phyloP scores from a whole-genome alignment of 2,113 vertebrate species.

The Myodes glareolus region DNA sequence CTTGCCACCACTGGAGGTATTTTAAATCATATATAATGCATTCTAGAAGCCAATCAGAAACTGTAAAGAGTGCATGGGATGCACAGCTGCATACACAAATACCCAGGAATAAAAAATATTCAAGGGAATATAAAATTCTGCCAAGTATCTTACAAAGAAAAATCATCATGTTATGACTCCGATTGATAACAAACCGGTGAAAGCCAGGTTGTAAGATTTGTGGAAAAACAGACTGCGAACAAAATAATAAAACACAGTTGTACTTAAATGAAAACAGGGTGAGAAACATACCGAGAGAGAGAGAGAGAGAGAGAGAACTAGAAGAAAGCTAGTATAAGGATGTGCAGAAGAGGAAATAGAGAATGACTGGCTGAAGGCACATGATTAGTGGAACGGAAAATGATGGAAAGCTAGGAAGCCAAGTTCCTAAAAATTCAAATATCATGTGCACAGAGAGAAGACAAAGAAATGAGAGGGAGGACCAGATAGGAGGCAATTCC shows the following conservation, averaged over 20 bases:
- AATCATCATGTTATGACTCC: neutral
- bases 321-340: neutral
- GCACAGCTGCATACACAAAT: slow-evolving; percentile 39
- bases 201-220: neutral
- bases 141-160: slow-evolving; percentile 24
- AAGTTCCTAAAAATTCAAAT: neutral
- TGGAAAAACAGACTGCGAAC: slow-evolving; percentile 4
- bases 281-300: neutral
- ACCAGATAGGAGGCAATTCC: neutral
- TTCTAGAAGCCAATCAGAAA: slow-evolving; percentile 30
- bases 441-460: neutral
- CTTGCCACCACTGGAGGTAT: neutral
- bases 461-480: slow-evolving; percentile 1
- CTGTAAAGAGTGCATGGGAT: slow-evolving; percentile 8
- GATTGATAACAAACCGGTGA: neutral
- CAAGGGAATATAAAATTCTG: neutral
- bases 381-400: neutral
- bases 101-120: slow-evolving; percentile 35
- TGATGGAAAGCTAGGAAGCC: slow-evolving; percentile 9
- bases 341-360: neutral
- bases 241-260: slow-evolving; percentile 8
- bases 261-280: slow-evolving; percentile 21
- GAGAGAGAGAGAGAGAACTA: no score
- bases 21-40: neutral
- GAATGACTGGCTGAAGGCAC: neutral